Base-by-base conservation (phyloP, 2,113 vertebrate species). In the Hemiprocne comata region DNA sequence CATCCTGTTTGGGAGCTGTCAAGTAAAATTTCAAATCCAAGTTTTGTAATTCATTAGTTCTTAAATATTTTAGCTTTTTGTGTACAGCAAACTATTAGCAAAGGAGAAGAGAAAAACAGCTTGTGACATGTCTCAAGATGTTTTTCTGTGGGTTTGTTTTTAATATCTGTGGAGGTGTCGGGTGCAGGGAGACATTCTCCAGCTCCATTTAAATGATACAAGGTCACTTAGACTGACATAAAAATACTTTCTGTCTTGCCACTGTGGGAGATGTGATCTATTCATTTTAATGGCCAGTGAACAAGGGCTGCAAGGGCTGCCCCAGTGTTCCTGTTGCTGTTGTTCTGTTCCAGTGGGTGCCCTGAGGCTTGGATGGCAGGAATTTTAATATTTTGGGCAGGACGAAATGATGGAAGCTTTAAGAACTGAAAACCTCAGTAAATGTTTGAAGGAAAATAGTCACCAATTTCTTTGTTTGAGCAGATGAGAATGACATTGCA, bases 31-130 rank as follows among this genome's bases (percentile, higher is more conserved):
- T 94, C 80, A 93, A 94, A 95, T 94, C 76, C 58, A 85, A 29
- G 6, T 95, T 97, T 96, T 95, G 79, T 87, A 93, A 93, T 95
- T 95, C 31, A 73, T 97, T 90, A 19, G 4, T 88, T 93, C 57
- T 61, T 95, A 60, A 85, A 74, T 82, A 89, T 85, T 89, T 95
- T 54, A 11, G 25, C n/a, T 79, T 53, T 34, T 83, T 79, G 28
- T 53, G 19, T 61, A 25, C 28, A 72, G 21, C n/a, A 91, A 82
- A 64, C 33, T 79, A 20, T 65, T 85, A 93, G 73, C 80, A 82
- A 85, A 51, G 14, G 42, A 42, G 40, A 33, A 88, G 74, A 53
- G 9, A 51, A 90, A 61, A 40, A 57, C 58, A 85, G 25, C 46
- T 94, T 66, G 58, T 96, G 58, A 65, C 51, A 38, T 76, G 93